phyloP scores from a whole-genome alignment of 2,888 invertebrate genomes.

The Sussaba pulchella region DNA sequence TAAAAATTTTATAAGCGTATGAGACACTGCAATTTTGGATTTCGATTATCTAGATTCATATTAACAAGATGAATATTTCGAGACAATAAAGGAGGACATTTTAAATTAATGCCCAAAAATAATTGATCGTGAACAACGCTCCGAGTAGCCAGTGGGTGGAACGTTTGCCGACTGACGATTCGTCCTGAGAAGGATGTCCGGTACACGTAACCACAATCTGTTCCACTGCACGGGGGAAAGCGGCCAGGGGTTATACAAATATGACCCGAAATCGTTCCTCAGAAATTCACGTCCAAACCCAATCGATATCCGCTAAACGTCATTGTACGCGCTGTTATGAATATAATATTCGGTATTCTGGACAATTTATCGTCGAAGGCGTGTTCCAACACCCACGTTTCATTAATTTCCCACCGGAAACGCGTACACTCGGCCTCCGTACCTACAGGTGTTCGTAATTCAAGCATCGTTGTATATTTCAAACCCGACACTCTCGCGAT shows the following conservation, averaged over 20 bases:
- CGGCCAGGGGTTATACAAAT: neutral
- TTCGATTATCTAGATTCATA: no score
- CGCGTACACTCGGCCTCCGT: neutral
- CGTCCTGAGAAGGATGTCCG: neutral
- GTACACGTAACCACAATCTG: slow-evolving; percentile 4
- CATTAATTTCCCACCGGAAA: slow-evolving; percentile 22
- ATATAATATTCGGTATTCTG: neutral
- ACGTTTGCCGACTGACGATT: neutral
- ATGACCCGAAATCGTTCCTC: neutral
- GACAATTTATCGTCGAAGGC: slow-evolving; percentile 23
- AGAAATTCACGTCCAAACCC: slow-evolving; percentile 22
- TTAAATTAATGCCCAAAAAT: neutral
- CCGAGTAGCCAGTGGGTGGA: neutral
- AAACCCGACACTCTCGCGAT: neutral
- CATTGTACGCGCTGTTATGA: neutral
- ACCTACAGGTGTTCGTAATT: neutral
- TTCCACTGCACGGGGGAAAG: neutral
- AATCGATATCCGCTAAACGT: slow-evolving; percentile 44
- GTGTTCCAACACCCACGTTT: slow-evolving; percentile 28
- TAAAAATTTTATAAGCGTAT: neutral
- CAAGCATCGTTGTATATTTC: neutral
- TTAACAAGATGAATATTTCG: no score
- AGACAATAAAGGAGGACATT: neutral
- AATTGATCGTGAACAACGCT: neutral
- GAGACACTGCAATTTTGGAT: no score